Conservation (phyloP, 2,888 invertebrate genomes). For the Parthenolecanium corni region DNA sequence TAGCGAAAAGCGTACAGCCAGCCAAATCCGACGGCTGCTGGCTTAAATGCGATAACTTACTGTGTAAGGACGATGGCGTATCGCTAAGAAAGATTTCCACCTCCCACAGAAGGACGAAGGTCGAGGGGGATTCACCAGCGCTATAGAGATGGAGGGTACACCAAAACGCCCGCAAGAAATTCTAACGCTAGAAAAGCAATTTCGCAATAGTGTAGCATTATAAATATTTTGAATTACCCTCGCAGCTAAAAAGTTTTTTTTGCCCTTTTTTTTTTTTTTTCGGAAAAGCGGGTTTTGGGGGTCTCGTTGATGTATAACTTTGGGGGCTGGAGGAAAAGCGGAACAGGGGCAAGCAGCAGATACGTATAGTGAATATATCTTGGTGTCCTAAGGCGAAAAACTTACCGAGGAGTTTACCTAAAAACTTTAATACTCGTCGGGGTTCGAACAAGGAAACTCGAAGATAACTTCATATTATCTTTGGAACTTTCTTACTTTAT, state of each 20-base stretch:
- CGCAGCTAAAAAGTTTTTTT: constrained; percentile 17
- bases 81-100: constrained; percentile 3
- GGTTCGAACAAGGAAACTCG: constrained; percentile 9
- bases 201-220: constrained; percentile 21
- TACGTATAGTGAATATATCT: constrained; percentile 26
- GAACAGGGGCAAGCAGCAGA: not conserved
- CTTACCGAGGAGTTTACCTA: constrained; percentile 26
- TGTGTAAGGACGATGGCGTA: not conserved
- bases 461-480: constrained; percentile 25
- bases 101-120: not conserved
- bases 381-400: constrained; percentile 24
- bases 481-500: constrained; percentile 18
- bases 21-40: not conserved
- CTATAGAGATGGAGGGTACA: not conserved
- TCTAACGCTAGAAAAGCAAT: constrained; percentile 11
- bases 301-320: constrained; percentile 23
- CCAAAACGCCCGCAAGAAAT: not conserved
- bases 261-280: no score
- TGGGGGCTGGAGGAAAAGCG: not conserved
- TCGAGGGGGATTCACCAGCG: not conserved
- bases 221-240: constrained; percentile 27
- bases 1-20: constrained; percentile 10
- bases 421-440: constrained; percentile 18
- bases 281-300: not conserved
- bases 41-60: no score